A percentile compares a stretch with the other conserved stretches of the same genome.
Conservation (phyloP, 2,113 vertebrate genomes). For the Nyctereutes procyonoides region DNA sequence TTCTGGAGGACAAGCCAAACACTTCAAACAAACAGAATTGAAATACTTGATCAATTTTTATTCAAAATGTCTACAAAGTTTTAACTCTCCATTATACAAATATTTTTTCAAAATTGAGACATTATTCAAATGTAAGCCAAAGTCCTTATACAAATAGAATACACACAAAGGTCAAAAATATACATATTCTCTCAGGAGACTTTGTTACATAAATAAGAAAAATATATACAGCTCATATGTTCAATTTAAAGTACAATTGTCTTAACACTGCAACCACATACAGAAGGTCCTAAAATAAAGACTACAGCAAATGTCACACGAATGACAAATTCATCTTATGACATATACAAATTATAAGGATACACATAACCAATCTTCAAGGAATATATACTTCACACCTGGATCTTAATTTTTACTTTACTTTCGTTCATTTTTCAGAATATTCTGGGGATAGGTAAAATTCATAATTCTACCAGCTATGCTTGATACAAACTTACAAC, state of each 20-base stretch:
- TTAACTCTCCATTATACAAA: slow-evolving; percentile 80
- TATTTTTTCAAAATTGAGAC: slow-evolving; percentile 77
- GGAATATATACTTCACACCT: not conserved
- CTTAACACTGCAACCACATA: slow-evolving; percentile 72
- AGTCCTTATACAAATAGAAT: slow-evolving; percentile 71
- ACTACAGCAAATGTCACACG: slow-evolving; percentile 37
- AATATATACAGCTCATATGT: slow-evolving; percentile 72
- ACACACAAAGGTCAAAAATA: slow-evolving; percentile 79
- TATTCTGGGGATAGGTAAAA: slow-evolving; percentile 28
- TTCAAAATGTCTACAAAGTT: slow-evolving; percentile 83
- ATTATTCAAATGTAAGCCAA: slow-evolving; percentile 76
- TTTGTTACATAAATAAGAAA: slow-evolving; percentile 71
- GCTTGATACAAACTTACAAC: not conserved
- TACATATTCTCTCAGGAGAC: slow-evolving; percentile 75
- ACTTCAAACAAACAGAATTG: slow-evolving; percentile 29
- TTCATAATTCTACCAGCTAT: not conserved
- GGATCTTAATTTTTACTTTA: slow-evolving; percentile 55
- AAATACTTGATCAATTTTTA: slow-evolving; percentile 78
- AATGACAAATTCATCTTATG: slow-evolving; percentile 42
- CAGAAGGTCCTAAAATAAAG: slow-evolving; percentile 33
- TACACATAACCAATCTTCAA: slow-evolving; percentile 9
- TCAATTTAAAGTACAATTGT: slow-evolving; percentile 73
- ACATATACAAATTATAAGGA: slow-evolving; percentile 40
- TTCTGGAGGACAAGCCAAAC: slow-evolving; percentile 69
- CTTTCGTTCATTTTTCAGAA: slow-evolving; percentile 29